Evolutionary conservation across 2,113 vertebrate species (phyloP).

Genomic region (Charadrius vociferus): DNA sequence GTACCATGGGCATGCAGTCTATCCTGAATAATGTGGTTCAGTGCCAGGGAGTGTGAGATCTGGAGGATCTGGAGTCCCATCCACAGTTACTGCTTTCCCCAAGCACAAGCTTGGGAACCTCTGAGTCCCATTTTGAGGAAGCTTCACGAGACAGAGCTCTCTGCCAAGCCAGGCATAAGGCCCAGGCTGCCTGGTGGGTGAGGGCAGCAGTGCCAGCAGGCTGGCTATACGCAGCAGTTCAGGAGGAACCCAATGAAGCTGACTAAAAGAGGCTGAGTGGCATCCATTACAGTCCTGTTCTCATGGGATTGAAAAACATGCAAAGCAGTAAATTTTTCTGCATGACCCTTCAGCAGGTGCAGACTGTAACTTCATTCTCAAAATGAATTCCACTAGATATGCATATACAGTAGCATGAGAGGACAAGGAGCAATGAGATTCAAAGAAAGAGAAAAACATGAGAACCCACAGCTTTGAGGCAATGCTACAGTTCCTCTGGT

Average conservation of each 20-base stretch:
- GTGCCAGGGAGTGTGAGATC: neutral
- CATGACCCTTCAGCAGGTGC: neutral
- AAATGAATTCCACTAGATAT: neutral
- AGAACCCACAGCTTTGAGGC: neutral
- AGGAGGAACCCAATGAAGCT: neutral
- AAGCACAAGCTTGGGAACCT: neutral
- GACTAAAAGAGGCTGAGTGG: neutral
- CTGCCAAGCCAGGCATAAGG: neutral
- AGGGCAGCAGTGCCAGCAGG: neutral
- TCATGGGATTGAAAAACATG: neutral
- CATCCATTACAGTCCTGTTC: neutral
- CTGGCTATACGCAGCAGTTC: neutral
- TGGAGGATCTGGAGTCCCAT: neutral
- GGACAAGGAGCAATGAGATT: neutral
- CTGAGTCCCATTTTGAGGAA: neutral
- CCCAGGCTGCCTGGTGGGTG: neutral
- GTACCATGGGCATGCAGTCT: neutral
- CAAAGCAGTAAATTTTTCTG: neutral
- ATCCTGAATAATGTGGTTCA: neutral
- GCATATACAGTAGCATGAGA: neutral
- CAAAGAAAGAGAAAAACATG: neutral
- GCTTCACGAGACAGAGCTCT: neutral
- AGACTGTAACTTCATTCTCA: neutral
- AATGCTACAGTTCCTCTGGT: neutral
- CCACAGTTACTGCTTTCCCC: neutral